Evolutionary conservation across 2,113 vertebrate species (phyloP).

Genomic region (Butastur rufipennis): DNA sequence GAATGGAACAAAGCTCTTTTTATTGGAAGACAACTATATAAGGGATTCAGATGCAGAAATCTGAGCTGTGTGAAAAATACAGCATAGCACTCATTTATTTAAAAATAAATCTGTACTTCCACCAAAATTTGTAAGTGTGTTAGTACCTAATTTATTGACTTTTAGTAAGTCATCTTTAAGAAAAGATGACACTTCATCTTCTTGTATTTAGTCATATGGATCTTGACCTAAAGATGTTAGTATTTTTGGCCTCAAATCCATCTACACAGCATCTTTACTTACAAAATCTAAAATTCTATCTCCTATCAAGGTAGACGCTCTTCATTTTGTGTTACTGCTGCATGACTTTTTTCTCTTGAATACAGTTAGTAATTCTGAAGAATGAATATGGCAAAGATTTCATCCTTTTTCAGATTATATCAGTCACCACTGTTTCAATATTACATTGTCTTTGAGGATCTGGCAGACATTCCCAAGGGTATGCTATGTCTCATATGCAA

Average conservation of each 20-base stretch:
- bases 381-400: neutral
- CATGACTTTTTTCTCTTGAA: neutral
- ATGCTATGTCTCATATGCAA: neutral
- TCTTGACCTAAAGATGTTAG: neutral
- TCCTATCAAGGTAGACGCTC: fast-evolving
- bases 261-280: neutral
- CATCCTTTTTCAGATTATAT: neutral
- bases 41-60: neutral
- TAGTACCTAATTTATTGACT: neutral
- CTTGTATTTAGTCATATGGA: neutral
- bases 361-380: neutral
- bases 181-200: neutral
- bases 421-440: neutral
- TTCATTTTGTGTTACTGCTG: neutral
- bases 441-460: neutral
- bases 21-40: neutral
- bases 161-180: neutral
- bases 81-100: neutral
- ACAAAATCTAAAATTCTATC: neutral
- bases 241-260: neutral
- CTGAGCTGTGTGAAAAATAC: neutral
- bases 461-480: neutral
- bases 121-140: neutral
- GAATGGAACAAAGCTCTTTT: neutral
- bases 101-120: neutral